Conservation (phyloP, 1,140 invertebrate genomes). For the Drosophila oshimai region DNA sequence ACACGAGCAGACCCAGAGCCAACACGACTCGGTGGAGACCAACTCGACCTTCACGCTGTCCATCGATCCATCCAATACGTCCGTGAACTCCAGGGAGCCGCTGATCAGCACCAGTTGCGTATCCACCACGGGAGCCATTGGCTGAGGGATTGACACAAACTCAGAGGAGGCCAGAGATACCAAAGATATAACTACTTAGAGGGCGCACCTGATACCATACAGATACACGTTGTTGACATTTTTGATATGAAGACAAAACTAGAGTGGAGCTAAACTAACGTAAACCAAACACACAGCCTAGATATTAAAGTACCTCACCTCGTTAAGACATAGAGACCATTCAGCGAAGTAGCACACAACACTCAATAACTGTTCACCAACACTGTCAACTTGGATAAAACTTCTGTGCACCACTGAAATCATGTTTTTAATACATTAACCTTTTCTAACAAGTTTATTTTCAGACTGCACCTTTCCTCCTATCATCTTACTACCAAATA, state of each 20-base stretch:
- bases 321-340: conserved; percentile 10
- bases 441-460: not conserved
- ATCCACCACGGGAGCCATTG: conserved; percentile 65
- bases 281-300: conserved; percentile 32
- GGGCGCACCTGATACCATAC: conserved; percentile 20
- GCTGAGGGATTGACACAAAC: conserved; percentile 7
- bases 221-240: conserved; percentile 29
- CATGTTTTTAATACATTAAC: conserved; percentile 1
- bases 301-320: conserved; percentile 39
- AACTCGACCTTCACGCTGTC: conserved; percentile 73
- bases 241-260: conserved; percentile 34
- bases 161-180: not conserved
- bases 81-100: conserved; percentile 78
- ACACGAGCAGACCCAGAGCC: conserved; percentile 84
- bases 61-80: conserved; percentile 81
- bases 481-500: not conserved
- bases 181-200: conserved; percentile 10
- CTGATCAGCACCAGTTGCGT: conserved; percentile 73
- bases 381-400: not conserved
- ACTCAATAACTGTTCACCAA: conserved; percentile 23
- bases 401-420: conserved; percentile 3
- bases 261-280: conserved; percentile 9
- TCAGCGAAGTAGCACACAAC: conserved; percentile 1
- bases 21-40: conserved; percentile 83
- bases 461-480: not conserved